Conservation (phyloP, 2,888 invertebrate species). For the Agapetus fuscipes region DNA sequence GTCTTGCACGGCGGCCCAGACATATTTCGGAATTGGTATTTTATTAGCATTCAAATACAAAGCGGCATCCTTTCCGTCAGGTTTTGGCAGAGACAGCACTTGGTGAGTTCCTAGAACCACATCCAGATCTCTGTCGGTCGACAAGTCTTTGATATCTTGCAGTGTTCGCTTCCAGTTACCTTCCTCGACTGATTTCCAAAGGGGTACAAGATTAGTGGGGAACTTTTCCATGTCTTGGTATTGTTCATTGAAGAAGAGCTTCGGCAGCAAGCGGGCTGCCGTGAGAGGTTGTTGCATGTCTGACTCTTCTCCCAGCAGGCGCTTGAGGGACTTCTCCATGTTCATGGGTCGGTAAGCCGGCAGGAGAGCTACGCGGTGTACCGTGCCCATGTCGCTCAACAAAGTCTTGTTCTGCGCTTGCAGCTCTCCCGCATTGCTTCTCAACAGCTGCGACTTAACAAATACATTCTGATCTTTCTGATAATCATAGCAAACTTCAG, state of each 20-base stretch:
- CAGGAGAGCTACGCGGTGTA: constrained; percentile 16
- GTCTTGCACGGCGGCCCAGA: constrained; percentile 17
- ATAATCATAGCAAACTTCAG: constrained; percentile 19
- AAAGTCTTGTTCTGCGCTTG: constrained; percentile 5
- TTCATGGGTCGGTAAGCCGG: constrained; percentile 9
- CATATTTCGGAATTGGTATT: constrained; percentile 14
- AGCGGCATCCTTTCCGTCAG: constrained; percentile 5
- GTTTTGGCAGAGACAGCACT: constrained; percentile 5
- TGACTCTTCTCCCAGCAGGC: constrained; percentile 11
- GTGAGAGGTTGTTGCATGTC: constrained; percentile 6
- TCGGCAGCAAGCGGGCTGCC: constrained; percentile 12
- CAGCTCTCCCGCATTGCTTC: constrained; percentile 1
- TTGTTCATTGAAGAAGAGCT: constrained; percentile 15
- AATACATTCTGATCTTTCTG: constrained; percentile 7
- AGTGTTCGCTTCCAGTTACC: constrained; percentile 18
- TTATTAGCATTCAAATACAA: constrained; percentile 9
- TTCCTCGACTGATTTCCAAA: constrained; percentile 14
- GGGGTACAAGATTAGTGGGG: constrained; percentile 14
- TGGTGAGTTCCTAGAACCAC: constrained; percentile 16
- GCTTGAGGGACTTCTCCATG: constrained; percentile 5
- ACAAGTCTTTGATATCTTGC: constrained; percentile 12
- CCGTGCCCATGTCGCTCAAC: constrained; percentile 3
- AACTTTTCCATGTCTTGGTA: constrained; percentile 16
- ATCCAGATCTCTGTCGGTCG: constrained; percentile 9
- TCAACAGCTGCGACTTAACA: constrained; percentile 3